Base-by-base conservation (phyloP, 2,113 vertebrate species). In the Ictalurus furcatus region DNA sequence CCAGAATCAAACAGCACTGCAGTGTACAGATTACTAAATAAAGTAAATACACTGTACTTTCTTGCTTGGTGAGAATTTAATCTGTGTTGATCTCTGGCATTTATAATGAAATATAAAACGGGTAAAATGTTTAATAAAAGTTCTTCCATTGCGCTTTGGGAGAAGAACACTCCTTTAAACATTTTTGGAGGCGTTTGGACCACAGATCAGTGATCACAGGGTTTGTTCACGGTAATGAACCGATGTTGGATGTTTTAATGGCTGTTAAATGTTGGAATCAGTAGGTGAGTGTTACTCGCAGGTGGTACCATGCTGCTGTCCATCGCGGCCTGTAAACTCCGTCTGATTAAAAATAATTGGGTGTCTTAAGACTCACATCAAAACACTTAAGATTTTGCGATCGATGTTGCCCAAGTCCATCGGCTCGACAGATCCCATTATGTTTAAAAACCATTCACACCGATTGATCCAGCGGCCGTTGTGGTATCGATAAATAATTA, bases 401-500 rank as follows among this genome's bases (percentile, higher is more conserved):
- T 96, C 96, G 93, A 96, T 96, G 94, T 93, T 93, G 74, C 94
- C 90, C 91, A 93, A 94, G 95, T 95, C 90, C 92, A 93, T 92
- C 84, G 92, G 92, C 92, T 92, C 88, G 92, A 93, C 90, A 89
- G 92, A 95, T 94, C 92, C 93, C 93, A 94, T 93, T 95, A 93
- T 92, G 94, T 95, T 96, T 94, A 95, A 97, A 96, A 97, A 96
- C 91, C 93, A 95, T 93, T 94, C 92, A 95, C 92, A 94, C 93
- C 93, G 93, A 96, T 95, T 95, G 94, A 96, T 96, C 96, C 3
- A 4, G 69, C 76, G 92, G 91, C 95, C 95, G 95, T 95, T 94
- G 96, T 93, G 87, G 94, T 97, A 96, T 97, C 96, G 95, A 97
- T 97, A 96, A 97, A 97, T 97, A 96, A 97, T 97, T 97, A 97